Percentiles rank a stretch among this genome's conserved stretches.
Conservation (phyloP, 2,797 vertebrate genomes). For the Anomalospiza imberbis region DNA sequence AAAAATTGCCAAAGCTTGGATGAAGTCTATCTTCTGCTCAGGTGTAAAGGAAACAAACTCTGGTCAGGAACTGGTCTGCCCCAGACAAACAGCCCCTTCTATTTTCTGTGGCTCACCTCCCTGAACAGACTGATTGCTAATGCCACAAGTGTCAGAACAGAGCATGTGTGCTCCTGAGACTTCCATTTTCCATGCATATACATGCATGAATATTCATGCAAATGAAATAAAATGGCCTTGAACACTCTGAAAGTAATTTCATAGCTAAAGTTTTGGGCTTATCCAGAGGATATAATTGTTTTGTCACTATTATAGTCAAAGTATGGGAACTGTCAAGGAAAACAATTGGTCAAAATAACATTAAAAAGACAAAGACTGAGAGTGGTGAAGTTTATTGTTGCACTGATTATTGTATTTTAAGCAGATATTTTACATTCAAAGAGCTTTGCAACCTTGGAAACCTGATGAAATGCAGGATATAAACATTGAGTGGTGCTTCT, state of each 20-base stretch:
- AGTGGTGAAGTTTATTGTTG: not conserved
- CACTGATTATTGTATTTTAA: constrained; percentile 14
- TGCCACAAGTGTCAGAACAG: not conserved
- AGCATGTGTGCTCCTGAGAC: accelerated
- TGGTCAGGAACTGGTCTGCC: not conserved
- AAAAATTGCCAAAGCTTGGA: not conserved
- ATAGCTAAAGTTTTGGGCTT: not conserved
- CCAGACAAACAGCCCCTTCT: not conserved
- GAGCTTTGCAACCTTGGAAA: not conserved
- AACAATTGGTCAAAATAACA: not conserved
- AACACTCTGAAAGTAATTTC: not conserved
- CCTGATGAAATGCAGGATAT: constrained; percentile 2
- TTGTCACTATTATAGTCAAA: not conserved
- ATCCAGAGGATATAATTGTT: not conserved
- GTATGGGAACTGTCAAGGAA: not conserved
- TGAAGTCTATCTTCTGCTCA: not conserved
- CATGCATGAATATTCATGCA: not conserved
- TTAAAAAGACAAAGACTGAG: not conserved
- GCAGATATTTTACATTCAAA: not conserved
- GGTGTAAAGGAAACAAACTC: not conserved
- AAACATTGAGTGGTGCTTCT: not conserved
- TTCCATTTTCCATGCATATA: not conserved
- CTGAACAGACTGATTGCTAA: not conserved
- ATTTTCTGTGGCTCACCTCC: not conserved
- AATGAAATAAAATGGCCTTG: not conserved